phyloP scores from a whole-genome alignment of 1,140 invertebrate genomes.

The Stratiolaelaps scimitus region DNA sequence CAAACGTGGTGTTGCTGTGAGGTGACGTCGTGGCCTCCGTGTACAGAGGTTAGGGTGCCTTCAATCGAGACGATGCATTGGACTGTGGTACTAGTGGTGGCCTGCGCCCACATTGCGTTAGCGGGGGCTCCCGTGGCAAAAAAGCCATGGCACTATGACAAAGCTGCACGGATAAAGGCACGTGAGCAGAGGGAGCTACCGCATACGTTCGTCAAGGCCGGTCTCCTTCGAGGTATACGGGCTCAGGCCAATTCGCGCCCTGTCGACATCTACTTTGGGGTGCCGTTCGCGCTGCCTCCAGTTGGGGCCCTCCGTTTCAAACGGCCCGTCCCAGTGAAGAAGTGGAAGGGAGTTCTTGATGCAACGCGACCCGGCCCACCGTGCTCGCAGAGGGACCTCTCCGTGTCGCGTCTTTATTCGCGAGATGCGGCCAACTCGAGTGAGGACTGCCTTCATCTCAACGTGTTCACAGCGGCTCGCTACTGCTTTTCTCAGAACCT shows the following conservation, averaged over 20 bases:
- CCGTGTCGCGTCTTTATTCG: not conserved
- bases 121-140: not conserved
- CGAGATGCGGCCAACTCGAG: slow-evolving; percentile 47
- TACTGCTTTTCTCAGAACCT: slow-evolving; percentile 36
- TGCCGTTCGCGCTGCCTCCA: slow-evolving; percentile 87
- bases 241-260: slow-evolving; percentile 5
- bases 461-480: slow-evolving; percentile 65
- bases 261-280: slow-evolving; percentile 78
- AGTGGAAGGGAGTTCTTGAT: slow-evolving; percentile 62
- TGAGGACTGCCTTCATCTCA: slow-evolving; percentile 85
- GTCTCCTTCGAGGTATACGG: not conserved
- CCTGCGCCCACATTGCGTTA: not conserved
- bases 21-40: too few species aligned
- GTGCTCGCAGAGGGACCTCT: slow-evolving; percentile 31
- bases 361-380: slow-evolving; percentile 29
- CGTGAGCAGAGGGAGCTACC: slow-evolving; percentile 13
- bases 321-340: slow-evolving; percentile 65
- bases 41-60: too few species aligned
- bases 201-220: slow-evolving; percentile 18
- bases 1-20: too few species aligned
- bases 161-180: slow-evolving; percentile 19
- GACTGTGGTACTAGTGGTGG: too few species aligned
- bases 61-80: too few species aligned
- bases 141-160: slow-evolving; percentile 20
- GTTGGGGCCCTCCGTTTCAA: slow-evolving; percentile 68